Conservation (phyloP, 2,113 vertebrate genomes). For the Pachycephala philippinensis region DNA sequence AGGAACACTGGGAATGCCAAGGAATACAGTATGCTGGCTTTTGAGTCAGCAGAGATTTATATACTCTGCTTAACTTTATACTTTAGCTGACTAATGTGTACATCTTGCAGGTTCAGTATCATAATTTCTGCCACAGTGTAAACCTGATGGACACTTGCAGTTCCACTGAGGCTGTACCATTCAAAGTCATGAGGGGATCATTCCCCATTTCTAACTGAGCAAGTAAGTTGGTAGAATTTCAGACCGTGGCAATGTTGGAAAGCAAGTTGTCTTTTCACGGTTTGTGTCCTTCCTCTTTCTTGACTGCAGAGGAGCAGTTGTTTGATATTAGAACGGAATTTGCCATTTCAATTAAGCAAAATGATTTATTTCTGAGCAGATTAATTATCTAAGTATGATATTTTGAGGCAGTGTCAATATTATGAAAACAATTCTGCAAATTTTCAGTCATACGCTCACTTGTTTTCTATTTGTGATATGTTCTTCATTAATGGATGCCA, state of each 20-base stretch:
- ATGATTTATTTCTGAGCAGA: background rate
- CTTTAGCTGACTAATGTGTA: background rate
- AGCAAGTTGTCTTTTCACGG: background rate
- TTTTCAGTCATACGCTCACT: background rate
- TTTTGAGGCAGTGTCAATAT: background rate
- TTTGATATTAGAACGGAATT: background rate
- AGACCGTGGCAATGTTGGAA: background rate
- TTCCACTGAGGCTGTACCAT: background rate
- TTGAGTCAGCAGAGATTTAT: background rate
- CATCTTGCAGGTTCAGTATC: background rate
- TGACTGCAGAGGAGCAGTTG: background rate
- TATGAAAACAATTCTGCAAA: background rate
- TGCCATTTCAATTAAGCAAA: background rate
- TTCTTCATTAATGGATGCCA: background rate
- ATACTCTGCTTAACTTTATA: background rate
- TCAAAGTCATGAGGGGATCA: background rate
- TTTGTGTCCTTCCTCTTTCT: background rate
- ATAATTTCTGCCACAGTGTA: background rate
- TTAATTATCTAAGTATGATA: background rate
- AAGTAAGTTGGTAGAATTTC: background rate
- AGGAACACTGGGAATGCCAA: background rate
- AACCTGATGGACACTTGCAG: background rate
- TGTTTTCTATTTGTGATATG: background rate
- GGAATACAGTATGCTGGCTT: background rate
- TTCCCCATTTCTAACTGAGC: background rate